Evolutionary conservation across 1,140 invertebrate genomes (phyloP), one percentile per base, ranked within the genome.

Genomic region (Littorina saxatilis): DNA sequence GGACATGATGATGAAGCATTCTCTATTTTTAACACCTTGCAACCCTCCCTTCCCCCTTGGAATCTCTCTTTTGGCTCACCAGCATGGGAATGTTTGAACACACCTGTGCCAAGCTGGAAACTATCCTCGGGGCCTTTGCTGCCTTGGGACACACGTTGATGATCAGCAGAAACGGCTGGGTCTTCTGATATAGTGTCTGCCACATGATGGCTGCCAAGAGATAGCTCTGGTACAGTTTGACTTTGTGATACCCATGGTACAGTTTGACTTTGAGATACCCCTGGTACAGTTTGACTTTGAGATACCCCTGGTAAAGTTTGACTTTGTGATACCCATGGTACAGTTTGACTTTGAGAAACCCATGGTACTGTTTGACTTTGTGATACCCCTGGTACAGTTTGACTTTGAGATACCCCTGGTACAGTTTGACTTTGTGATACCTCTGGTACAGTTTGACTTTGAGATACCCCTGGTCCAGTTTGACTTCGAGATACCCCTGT

Each of bases 201-300:
- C 29, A 35, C 17, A 63, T 32, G 61, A 63, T 32, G 9, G 29
- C 27, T 13, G 5, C 7, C 27, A 63, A 17, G 61, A 63, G 35
- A 63, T 27, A 32, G 61, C 35, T 29, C 29, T 63, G 61, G 61
- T 63, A 63, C 27, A 63, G 61, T 35, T 63, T 63, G 61, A 63
- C 61, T 63, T 11, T 32, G 29, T 63, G 47, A 50, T 50, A 50
- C 20, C 20, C 9, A 11, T 20, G 47, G 20, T 9, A 50, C 9
- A 50, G 61, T 32, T 32, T 7, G 35, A 4, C 27, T 5, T 11
- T 63, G 27, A 32, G 61, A 63, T 32, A 17, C 29, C 61, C 11
- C 29, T 63, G 61, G 35, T 20, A 29, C 32, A 40, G 68, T n/a
- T 7, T 20, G 23, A 39, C 32, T n/a, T 17, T 29, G 5, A 32